Base-by-base conservation (phyloP, 1,140 invertebrate genomes). In the Rhyzopertha dominica region DNA sequence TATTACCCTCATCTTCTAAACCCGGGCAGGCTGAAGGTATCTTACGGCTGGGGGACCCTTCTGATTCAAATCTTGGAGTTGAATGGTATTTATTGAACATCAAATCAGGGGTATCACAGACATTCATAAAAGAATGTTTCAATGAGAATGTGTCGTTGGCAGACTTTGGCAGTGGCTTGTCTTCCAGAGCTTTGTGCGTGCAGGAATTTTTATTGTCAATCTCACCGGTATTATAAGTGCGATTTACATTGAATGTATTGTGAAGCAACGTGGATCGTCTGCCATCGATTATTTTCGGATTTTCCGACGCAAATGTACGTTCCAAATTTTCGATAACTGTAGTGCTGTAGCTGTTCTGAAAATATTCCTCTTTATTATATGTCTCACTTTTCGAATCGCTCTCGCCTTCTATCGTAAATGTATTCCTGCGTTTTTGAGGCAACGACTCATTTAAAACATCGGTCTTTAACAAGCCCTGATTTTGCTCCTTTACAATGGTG, bases 1-100 rank as follows among this genome's bases (percentile, higher is more conserved):
- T 67, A 40, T 34, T 51, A n/a, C 24, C 34, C 5, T 58, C 53
- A 9, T 60, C 53, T 9, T 58, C 50, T 2, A 49, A 24, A 24
- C 45, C 40, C 23, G 35, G 37, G 17, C 38, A 39, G 4, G 51
- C 49, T 12, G 37, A 10, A 18, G 36, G 44, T 24, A 42, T 43
- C 43, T 46, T 46, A 14, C 31, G 29, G 18, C 29, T 13, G 2
- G 37, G 40, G 14, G 28, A 43, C 28, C 12, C 43, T 24, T 5
- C n/a, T 8, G 24, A 26, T 8, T 26, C 24, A 8, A 26, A n/a
- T 26, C 7, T 26, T 26, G 7, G 24, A n/a, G 7, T 26, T 7
- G 24, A 26, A 8, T 26, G 7, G 7, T 26, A 8, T 26, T 7
- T 7, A 26, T 8, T 8, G 7, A n/a, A 8, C n/a, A 31, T 31